Conservation (phyloP, 2,888 invertebrate species). For the Acleris literana region DNA sequence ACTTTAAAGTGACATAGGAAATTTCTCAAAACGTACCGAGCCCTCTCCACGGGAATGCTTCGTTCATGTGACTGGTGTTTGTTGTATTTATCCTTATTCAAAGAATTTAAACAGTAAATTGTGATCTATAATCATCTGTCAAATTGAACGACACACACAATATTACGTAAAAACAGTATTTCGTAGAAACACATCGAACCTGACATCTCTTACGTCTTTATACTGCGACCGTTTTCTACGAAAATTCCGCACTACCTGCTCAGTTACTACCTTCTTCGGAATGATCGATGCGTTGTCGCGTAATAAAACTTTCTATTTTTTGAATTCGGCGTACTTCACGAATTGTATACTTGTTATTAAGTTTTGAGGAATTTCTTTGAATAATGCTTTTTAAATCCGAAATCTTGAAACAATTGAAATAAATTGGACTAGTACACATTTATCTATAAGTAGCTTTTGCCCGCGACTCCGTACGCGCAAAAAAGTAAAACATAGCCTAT, state of each 20-base stretch:
- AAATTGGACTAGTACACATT: no score
- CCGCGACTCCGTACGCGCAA: no score
- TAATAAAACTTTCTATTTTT: slow-evolving; percentile 6
- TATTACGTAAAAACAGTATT: background rate
- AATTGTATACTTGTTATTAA: background rate
- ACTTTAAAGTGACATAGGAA: no score
- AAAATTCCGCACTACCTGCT: slow-evolving; percentile 1
- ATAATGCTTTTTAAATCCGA: no score
- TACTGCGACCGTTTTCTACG: slow-evolving; percentile 4
- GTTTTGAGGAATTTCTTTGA: background rate
- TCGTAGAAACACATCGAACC: slow-evolving; percentile 8
- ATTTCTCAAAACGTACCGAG: no score
- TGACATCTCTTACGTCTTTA: slow-evolving; percentile 14
- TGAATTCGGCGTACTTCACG: background rate
- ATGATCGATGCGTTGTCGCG: slow-evolving; percentile 13
- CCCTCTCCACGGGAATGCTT: no score
- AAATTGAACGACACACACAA: background rate
- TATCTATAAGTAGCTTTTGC: no score
- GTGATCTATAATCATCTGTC: background rate
- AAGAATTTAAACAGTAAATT: background rate
- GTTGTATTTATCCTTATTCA: background rate
- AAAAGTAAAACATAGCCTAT: no score
- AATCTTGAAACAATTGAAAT: no score
- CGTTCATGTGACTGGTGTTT: no score
- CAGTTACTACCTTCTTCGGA: slow-evolving; percentile 15